Base-by-base conservation (phyloP, 2,113 vertebrate genomes). In the Urocolius indicus region DNA sequence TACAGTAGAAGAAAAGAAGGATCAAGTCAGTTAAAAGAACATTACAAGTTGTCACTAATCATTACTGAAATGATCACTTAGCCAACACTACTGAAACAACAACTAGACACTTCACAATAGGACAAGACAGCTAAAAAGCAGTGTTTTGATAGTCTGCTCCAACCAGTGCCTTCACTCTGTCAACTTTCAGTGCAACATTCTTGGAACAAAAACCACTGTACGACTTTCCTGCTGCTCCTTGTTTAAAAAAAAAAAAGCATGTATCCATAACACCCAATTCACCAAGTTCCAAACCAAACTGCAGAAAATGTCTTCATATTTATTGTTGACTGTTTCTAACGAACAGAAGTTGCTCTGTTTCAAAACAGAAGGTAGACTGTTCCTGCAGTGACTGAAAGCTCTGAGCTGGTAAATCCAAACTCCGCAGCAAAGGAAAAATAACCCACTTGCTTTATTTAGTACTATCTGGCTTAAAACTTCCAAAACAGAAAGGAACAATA, bases 301-400 rank as follows among this genome's bases (percentile, higher is more conserved):
- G 58, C 94, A 95, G 87, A 96, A 90, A 96, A 91, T 84, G 90
- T 93, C 68, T 94, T 92, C 92, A 63, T 96, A 95, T 96, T 97
- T 97, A 97, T 94, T 97, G 95, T 92, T 95, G 94, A 94, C 95
- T 96, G 94, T 95, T 97, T 97, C 96, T 79, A 91, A 87, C n/a
- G 78, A 97, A 98, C 98, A 98, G 95, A 97, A 91, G 45, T 95
- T 94, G 89, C 97, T 97, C 97, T 98, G 98, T 98, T 96, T 93
- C 68, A 57, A 94, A 97, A 98, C 97, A 98, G 96, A 98, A 95
- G 94, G 84, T 84, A 63, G 92, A 92, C 97, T 98, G 97, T 98
- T 98, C 90, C 41, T 68, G 94, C 52, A 93, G 84, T 26, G 30
- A 87, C 94, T 93, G 61, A 95, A 96, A 96, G 79, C 66, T 83